Conservation (phyloP, 2,797 vertebrate genomes). For the Caiman crocodilus region DNA sequence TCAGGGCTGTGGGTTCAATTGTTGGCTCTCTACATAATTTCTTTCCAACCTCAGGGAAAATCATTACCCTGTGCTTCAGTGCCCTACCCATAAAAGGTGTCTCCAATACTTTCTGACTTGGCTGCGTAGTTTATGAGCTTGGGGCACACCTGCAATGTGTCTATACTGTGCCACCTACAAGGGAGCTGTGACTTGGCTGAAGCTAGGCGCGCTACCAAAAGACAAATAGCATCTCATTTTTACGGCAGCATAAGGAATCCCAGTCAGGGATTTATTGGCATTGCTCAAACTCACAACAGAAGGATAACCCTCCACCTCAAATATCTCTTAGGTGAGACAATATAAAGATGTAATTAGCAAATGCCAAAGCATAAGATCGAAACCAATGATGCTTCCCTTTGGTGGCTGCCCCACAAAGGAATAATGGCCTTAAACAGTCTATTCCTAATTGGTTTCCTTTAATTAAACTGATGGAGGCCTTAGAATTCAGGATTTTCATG, state of each 20-base stretch:
- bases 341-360: neutral
- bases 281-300: neutral
- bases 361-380: neutral
- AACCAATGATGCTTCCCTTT: neutral
- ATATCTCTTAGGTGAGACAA: neutral
- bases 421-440: neutral
- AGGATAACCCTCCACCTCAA: neutral
- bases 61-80: neutral
- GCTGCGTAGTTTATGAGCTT: neutral
- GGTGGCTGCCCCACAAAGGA: neutral
- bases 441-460: fast-evolving
- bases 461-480: neutral
- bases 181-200: neutral
- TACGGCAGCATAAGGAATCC: fast-evolving
- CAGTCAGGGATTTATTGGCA: neutral
- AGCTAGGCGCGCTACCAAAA: too few species aligned
- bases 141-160: fast-evolving
- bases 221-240: neutral
- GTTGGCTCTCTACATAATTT: neutral
- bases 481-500: neutral
- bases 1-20: neutral
- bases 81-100: neutral
- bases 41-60: neutral
- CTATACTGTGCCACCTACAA: too few species aligned
- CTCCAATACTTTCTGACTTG: neutral